Conservation (phyloP, 2,888 invertebrate species). For the Eupithecia pulchellata region DNA sequence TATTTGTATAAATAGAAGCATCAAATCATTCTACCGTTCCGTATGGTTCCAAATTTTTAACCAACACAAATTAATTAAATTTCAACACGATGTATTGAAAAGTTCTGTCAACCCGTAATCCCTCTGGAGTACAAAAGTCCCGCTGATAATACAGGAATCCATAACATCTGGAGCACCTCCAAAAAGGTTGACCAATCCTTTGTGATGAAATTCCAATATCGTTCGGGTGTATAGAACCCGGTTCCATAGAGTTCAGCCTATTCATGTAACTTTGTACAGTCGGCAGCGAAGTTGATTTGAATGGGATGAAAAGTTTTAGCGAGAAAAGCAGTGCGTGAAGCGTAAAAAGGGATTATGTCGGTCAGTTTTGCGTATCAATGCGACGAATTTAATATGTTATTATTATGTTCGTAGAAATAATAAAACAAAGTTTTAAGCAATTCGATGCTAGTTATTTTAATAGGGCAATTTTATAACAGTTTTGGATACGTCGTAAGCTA, state of each 20-base stretch:
- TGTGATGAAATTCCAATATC: conserved; percentile 79
- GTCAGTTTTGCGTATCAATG: background rate
- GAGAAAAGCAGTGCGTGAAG: conserved; percentile 7
- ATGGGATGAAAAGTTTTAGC: background rate
- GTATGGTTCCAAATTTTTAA: background rate
- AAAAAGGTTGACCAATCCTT: conserved; percentile 78
- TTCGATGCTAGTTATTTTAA: background rate
- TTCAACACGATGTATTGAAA: conserved; percentile 21
- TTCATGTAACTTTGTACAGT: conserved; percentile 58
- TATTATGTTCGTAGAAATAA: background rate
- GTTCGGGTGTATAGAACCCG: conserved; percentile 67
- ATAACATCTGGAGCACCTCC: conserved; percentile 51
- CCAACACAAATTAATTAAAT: conserved; percentile 25
- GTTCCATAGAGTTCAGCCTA: conserved; percentile 63
- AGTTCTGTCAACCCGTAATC: conserved; percentile 43
- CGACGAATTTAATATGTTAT: background rate
- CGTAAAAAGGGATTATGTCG: conserved; percentile 7
- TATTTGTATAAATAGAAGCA: background rate
- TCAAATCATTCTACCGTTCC: background rate
- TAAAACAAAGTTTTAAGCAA: background rate
- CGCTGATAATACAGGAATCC: conserved; percentile 40
- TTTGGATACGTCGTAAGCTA: background rate
- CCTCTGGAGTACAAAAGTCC: conserved; percentile 39
- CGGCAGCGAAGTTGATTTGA: conserved; percentile 10
- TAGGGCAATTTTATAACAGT: background rate